These are phyloP conservation scores for Callithrix jacchus DNA, from an alignment of 2,113 vertebrate species.

Conservation along the genomic window DNA sequence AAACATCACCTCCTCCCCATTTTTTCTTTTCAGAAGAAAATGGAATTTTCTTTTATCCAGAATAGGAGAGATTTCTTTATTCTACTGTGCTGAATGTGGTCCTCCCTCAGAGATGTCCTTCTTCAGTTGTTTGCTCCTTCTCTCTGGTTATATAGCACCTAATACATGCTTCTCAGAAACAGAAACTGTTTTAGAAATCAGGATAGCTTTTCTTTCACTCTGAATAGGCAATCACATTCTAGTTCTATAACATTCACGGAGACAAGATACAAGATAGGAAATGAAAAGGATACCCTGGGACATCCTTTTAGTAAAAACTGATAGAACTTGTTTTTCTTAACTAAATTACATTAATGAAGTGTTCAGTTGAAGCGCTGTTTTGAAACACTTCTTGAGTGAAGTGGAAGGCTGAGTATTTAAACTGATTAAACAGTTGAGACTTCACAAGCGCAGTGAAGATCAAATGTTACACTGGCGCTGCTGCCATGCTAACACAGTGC, in stretches of 20 bases:
- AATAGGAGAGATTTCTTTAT: conserved; percentile 8
- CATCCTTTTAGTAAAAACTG: conserved; percentile 53
- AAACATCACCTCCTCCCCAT: not conserved
- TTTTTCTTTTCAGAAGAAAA: conserved; percentile 22
- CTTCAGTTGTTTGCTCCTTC: not conserved
- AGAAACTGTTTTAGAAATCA: conserved; percentile 60
- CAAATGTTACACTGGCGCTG: not conserved
- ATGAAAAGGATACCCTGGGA: conserved; percentile 53
- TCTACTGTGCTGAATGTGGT: not conserved
- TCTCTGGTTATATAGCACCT: conserved; percentile 16
- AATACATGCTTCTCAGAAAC: conserved; percentile 56
- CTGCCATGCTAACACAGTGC: not conserved
- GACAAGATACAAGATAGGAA: conserved; percentile 45
- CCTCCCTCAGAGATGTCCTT: conserved; percentile 6
- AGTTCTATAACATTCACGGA: conserved; percentile 52
- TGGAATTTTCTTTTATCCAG: not conserved
- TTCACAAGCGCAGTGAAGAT: conserved; percentile 61
- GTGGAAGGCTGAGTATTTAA: conserved; percentile 75
- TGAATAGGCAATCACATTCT: conserved; percentile 67
- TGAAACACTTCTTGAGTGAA: conserved; percentile 70
- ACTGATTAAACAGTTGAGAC: conserved; percentile 75
- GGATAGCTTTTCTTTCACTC: conserved; percentile 24
- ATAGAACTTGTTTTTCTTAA: conserved; percentile 73
- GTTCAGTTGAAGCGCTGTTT: conserved; percentile 63
- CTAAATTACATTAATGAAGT: conserved; percentile 77